These are phyloP conservation scores for Catotricha subobsoleta DNA, from an alignment of 2,888 invertebrate species.

Conservation along the genomic window DNA sequence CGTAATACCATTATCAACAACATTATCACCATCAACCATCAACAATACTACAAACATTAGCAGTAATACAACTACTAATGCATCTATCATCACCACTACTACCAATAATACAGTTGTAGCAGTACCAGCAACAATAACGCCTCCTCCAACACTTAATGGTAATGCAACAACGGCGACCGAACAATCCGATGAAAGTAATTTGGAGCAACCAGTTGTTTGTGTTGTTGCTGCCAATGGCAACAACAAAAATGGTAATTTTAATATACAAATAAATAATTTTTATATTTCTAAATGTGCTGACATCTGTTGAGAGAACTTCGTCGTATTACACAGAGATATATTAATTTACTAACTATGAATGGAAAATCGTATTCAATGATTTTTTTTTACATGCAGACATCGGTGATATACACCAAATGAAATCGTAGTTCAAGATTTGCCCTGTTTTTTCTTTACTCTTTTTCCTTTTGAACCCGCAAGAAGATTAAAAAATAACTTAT, in stretches of 20 bases:
- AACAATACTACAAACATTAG: constrained; percentile 27
- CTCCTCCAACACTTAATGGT: constrained; percentile 11
- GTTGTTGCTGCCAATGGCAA: constrained; percentile 20
- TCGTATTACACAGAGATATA: too few relatives aligned
- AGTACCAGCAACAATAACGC: too few relatives aligned
- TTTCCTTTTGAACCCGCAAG: too few relatives aligned
- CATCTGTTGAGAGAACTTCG: too few relatives aligned
- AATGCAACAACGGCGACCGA: constrained; percentile 8
- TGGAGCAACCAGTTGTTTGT: constrained; percentile 31
- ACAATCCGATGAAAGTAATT: constrained; percentile 4
- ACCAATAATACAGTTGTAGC: constrained; percentile 32
- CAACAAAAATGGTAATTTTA: constrained; percentile 18
- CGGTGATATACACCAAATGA: too few relatives aligned
- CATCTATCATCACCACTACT: constrained; percentile 28
- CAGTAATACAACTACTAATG: constrained; percentile 16
- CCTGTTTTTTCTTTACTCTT: too few relatives aligned
- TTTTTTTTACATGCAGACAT: too few relatives aligned
- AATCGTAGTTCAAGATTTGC: too few relatives aligned
- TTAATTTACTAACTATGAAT: too few relatives aligned
- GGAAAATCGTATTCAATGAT: too few relatives aligned
- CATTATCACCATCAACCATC: constrained; percentile 26
- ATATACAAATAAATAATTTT: constrained; percentile 15
- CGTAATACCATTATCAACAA: constrained; percentile 4
- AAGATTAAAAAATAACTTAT: too few relatives aligned
- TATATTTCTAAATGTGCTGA: too few relatives aligned